phyloP scores from a whole-genome alignment of 1,140 invertebrate species.

The Pectinophora gossypiella region DNA sequence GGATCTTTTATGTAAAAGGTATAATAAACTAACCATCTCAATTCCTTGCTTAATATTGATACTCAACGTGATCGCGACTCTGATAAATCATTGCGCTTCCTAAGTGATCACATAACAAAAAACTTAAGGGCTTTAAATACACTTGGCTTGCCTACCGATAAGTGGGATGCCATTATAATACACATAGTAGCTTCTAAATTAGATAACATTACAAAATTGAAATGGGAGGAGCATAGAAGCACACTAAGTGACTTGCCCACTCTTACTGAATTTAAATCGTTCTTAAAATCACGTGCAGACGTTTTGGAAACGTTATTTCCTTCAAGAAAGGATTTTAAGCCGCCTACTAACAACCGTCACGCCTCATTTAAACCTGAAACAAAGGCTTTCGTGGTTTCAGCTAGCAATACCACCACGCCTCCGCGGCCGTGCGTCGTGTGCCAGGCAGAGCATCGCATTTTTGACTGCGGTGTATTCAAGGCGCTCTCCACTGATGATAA shows the following conservation, averaged over 20 bases:
- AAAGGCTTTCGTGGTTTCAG: constrained; percentile 4
- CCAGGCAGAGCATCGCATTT: neutral
- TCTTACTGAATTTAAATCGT: neutral
- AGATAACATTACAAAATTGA: neutral
- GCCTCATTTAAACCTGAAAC: neutral
- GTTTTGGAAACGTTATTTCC: neutral
- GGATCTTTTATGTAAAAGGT: constrained; percentile 34
- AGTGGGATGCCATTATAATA: neutral
- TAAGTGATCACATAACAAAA: neutral
- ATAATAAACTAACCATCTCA: constrained; percentile 25
- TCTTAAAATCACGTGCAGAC: neutral
- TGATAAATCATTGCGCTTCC: constrained; percentile 4
- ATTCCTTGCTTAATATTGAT: constrained; percentile 4
- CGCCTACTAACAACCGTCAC: neutral
- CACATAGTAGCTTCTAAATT: neutral
- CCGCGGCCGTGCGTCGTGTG: constrained; percentile 6
- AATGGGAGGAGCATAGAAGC: neutral
- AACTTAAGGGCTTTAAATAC: too few species aligned
- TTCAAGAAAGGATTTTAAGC: neutral
- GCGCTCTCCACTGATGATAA: neutral
- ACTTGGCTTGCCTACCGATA: neutral
- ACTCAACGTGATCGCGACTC: neutral
- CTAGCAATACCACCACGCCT: neutral
- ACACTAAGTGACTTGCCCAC: neutral
- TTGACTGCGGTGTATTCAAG: constrained; percentile 1